Percentiles rank a stretch among this genome's conserved stretches.
Evolutionary conservation across 2,888 invertebrate genomes (phyloP).

Genomic region (Harpalus rufipes): DNA sequence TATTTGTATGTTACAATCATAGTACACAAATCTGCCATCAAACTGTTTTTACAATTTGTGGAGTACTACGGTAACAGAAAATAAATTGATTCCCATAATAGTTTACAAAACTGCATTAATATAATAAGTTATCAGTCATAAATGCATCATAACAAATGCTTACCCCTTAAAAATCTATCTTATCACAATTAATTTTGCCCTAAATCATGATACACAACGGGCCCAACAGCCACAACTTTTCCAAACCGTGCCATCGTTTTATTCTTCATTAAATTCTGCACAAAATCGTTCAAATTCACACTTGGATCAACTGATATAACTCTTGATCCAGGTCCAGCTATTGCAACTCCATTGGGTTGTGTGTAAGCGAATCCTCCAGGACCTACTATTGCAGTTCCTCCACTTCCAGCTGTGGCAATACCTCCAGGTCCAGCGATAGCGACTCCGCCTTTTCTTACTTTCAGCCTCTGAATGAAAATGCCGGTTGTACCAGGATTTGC

Average conservation of each 20-base stretch:
- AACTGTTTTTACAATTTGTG: conserved; percentile 41
- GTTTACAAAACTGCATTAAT: neutral
- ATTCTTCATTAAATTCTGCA: conserved; percentile 75
- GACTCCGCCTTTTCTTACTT: conserved; percentile 87
- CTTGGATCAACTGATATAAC: conserved; percentile 84
- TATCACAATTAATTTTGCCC: conserved; percentile 54
- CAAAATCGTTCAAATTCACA: conserved; percentile 80
- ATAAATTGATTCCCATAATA: conserved; percentile 49
- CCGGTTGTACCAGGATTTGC: conserved; percentile 76
- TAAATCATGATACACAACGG: conserved; percentile 84
- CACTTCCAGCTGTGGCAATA: conserved; percentile 88
- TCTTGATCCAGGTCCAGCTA: conserved; percentile 87
- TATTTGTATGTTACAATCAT: conserved; percentile 65
- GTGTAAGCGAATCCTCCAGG: conserved; percentile 88
- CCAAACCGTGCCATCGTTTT: conserved; percentile 80
- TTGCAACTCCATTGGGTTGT: conserved; percentile 86
- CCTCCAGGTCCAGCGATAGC: conserved; percentile 91
- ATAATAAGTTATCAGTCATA: conserved; percentile 38
- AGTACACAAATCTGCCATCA: conserved; percentile 50
- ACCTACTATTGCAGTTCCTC: conserved; percentile 89
- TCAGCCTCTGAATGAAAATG: conserved; percentile 84
- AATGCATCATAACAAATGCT: neutral
- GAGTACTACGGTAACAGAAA: conserved; percentile 65
- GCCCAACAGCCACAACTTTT: conserved; percentile 86
- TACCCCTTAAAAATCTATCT: neutral